phyloP scores from a whole-genome alignment of 2,888 invertebrate species.

The Sicus ferrugineus region DNA sequence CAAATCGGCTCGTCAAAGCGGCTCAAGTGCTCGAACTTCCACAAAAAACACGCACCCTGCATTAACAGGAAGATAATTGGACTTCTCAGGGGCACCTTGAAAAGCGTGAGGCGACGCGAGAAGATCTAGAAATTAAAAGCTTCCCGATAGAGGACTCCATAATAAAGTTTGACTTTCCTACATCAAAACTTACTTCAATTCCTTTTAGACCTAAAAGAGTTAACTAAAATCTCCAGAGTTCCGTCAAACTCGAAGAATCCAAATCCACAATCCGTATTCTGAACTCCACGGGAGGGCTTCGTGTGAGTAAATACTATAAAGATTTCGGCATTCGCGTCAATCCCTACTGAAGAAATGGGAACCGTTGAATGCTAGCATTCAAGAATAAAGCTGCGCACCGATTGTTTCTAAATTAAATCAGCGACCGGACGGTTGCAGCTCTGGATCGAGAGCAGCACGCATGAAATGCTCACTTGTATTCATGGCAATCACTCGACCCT shows the following conservation, averaged over 20 bases:
- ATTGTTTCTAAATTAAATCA: background rate
- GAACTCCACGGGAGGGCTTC: too few species aligned
- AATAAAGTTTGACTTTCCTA: too few species aligned
- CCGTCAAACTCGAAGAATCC: too few species aligned
- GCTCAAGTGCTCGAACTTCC: background rate
- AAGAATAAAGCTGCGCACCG: background rate
- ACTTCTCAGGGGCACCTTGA: background rate
- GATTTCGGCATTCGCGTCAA: too few species aligned
- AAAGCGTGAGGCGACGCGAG: too few species aligned
- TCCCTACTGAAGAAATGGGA: background rate
- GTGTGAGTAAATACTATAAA: too few species aligned
- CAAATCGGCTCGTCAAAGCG: background rate
- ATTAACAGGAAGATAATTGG: background rate
- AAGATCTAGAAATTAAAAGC: too few species aligned
- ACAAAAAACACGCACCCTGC: background rate
- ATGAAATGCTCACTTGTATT: background rate
- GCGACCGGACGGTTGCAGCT: background rate
- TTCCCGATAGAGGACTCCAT: too few species aligned
- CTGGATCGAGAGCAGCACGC: background rate
- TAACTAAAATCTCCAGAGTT: too few species aligned
- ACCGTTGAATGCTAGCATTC: background rate
- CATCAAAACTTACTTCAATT: too few species aligned
- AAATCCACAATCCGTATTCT: too few species aligned
- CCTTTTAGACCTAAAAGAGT: too few species aligned
- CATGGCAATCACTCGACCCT: background rate